phyloP scores from a whole-genome alignment of 1,140 invertebrate species.

The Lordiphosa stackelbergi region DNA sequence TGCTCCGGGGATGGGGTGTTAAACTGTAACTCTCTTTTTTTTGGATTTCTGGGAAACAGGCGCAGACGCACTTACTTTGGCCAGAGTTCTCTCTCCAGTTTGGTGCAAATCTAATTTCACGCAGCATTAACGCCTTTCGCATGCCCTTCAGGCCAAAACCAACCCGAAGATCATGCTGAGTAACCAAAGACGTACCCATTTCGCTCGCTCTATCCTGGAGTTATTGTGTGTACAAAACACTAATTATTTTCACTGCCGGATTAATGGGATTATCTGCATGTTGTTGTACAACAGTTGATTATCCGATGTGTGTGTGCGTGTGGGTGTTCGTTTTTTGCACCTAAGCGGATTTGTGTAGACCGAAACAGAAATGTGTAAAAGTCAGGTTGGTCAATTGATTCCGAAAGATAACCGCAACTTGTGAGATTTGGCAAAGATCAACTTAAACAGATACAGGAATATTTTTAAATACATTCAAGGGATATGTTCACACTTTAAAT shows the following conservation, averaged over 20 bases:
- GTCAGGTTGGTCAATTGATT: constrained; percentile 1
- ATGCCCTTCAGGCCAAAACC: constrained; percentile 47
- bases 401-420: not conserved
- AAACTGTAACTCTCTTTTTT: constrained; percentile 66
- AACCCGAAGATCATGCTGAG: constrained; percentile 47
- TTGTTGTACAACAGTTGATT: constrained; percentile 70
- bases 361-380: constrained; percentile 3
- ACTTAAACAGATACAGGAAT: too few species aligned
- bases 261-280: constrained; percentile 74
- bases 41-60: constrained; percentile 42
- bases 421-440: too few species aligned
- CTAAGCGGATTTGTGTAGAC: constrained; percentile 36
- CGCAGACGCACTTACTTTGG: constrained; percentile 43
- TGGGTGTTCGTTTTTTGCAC: constrained; percentile 46
- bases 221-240: constrained; percentile 66
- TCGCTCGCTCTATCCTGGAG: constrained; percentile 4
- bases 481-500: too few species aligned
- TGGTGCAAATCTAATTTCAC: constrained; percentile 77
- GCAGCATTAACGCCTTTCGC: constrained; percentile 75
- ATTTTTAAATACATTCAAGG: too few species aligned
- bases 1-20: constrained; percentile 55
- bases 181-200: constrained; percentile 15
- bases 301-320: constrained; percentile 57
- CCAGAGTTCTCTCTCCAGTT: constrained; percentile 20
- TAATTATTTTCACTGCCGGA: constrained; percentile 75